These are phyloP conservation scores for Plecotus auritus DNA, from an alignment of 2,113 vertebrate genomes.

Conservation along the genomic window DNA sequence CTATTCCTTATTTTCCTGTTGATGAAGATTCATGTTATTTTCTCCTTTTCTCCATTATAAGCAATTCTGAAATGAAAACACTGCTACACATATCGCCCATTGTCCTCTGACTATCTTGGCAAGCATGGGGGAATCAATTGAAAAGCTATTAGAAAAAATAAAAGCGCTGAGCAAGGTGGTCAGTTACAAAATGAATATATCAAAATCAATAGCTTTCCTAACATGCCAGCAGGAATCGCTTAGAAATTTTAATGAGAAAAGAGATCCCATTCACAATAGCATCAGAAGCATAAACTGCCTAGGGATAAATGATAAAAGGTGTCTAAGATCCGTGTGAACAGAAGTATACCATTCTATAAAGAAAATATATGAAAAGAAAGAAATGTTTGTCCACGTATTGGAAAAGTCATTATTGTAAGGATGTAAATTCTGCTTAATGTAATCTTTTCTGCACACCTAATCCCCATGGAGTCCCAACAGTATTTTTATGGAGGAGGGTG, in stretches of 20 bases:
- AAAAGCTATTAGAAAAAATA: conserved; percentile 33
- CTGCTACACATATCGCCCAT: not conserved
- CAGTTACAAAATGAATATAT: conserved; percentile 39
- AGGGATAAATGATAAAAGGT: not conserved
- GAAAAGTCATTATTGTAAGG: not conserved
- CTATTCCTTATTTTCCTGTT: not conserved
- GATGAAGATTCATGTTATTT: not conserved
- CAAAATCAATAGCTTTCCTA: conserved; percentile 36
- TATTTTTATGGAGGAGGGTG: not conserved
- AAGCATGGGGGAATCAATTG: conserved; percentile 16
- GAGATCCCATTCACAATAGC: not conserved
- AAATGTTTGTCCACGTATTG: not conserved
- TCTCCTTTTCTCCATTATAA: not conserved
- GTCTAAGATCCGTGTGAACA: not conserved
- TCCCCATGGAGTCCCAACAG: not conserved
- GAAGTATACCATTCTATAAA: not conserved
- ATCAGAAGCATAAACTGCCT: not conserved
- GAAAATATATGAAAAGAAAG: not conserved
- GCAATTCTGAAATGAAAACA: conserved; percentile 13
- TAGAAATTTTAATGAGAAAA: not conserved
- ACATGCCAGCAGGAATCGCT: not conserved
- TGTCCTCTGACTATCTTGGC: not conserved
- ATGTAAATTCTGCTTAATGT: not conserved
- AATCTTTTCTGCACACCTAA: not conserved
- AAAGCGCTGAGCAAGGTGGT: not conserved